phyloP scores from a whole-genome alignment of 35 echinoderm and acorn worm genomes.

The Patiria miniata region DNA sequence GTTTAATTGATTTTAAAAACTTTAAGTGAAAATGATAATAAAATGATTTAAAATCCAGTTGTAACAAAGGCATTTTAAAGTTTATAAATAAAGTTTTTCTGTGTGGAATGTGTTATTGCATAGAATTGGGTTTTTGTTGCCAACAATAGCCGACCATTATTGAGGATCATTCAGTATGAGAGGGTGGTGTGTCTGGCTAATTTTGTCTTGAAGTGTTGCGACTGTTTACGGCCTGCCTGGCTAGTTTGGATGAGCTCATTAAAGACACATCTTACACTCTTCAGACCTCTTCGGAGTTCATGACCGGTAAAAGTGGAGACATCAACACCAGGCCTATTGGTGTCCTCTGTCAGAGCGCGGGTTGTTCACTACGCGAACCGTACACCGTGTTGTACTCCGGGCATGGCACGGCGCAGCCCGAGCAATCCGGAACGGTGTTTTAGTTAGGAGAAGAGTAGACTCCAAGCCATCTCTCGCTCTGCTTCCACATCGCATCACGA shows the following conservation, averaged over 20 bases:
- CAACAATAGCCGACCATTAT: no score
- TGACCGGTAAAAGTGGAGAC: conserved; percentile 6
- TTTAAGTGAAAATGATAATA: no score
- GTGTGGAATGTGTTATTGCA: no score
- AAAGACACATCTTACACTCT: neutral
- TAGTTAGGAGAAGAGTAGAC: neutral
- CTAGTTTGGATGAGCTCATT: neutral
- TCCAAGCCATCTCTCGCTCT: neutral
- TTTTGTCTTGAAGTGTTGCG: no score
- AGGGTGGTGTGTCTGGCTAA: no score
- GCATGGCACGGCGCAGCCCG: neutral
- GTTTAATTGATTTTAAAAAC: no score
- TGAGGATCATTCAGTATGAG: no score
- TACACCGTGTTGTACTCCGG: conserved; percentile 17
- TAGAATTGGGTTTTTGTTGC: no score
- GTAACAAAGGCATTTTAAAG: no score
- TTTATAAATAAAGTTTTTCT: no score
- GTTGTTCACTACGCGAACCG: conserved; percentile 7
- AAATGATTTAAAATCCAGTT: no score
- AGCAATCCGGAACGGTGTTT: conserved; percentile 9
- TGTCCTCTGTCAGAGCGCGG: neutral
- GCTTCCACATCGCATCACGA: neutral
- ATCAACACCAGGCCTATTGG: neutral
- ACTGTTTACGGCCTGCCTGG: neutral
- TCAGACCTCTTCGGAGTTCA: neutral